These are phyloP conservation scores for Ianthella basta DNA, from an alignment of 37 sponge, comb jelly and placozoan genomes.

Conservation along the genomic window DNA sequence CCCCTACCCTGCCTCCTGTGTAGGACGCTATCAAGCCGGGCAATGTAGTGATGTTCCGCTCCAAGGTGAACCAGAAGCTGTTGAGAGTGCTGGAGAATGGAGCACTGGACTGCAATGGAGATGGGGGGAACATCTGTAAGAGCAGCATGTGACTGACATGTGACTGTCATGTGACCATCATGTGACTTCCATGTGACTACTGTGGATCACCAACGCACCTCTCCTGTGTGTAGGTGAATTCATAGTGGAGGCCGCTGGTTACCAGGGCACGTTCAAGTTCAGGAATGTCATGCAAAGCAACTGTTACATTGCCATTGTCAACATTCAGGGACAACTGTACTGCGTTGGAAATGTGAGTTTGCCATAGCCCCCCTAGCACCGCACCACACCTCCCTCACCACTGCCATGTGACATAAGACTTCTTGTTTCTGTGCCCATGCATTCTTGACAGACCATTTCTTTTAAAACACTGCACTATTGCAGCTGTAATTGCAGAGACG, in stretches of 20 bases:
- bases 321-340: constrained; percentile 14
- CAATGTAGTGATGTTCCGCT: constrained; percentile 28
- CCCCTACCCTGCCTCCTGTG: not conserved
- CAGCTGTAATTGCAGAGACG: too few relatives aligned
- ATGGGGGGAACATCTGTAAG: constrained; percentile 48
- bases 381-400: not conserved
- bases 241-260: constrained; percentile 30
- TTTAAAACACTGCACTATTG: too few relatives aligned
- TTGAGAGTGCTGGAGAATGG: constrained; percentile 53
- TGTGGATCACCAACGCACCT: not conserved
- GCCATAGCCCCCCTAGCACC: not conserved
- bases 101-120: constrained; percentile 51
- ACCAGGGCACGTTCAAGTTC: constrained; percentile 42
- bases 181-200: not conserved
- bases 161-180: not conserved
- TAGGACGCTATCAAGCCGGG: constrained; percentile 46
- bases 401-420: not conserved
- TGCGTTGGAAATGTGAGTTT: constrained; percentile 55
- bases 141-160: not conserved
- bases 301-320: constrained; percentile 50
- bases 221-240: constrained; percentile 17
- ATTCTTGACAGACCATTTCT: too few relatives aligned
- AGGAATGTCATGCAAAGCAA: constrained; percentile 34
- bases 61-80: constrained; percentile 46
- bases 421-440: not conserved